Base-by-base conservation (phyloP, 2,797 vertebrate genomes). In the Buceros bicornis region DNA sequence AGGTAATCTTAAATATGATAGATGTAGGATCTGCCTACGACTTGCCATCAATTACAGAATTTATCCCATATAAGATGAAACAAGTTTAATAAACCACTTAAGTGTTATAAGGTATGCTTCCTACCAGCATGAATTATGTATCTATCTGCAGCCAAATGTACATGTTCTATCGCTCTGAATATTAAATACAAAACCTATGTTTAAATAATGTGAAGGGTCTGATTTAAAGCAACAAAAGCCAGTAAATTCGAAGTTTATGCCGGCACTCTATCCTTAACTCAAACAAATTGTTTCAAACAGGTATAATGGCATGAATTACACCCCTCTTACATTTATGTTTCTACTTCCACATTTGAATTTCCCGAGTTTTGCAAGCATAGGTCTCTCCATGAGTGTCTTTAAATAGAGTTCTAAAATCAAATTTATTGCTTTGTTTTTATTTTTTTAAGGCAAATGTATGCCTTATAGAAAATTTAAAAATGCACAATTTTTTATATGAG, bases 211-310 rank as follows among this genome's bases (percentile, higher is more conserved):
- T 97, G 97, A 96, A 97, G 77, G 72, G 35, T 89, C 90, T 98
- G 97, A 98, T 98, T 98, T 98, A 98, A 97, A 97, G 97, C 97
- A 97, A 96, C 93, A 97, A 96, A 97, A 97, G 74, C 61, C 92
- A 98, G 98, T 98, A 97, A 98, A 98, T 97, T 96, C 87, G 91
- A 97, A 96, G 92, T 96, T 97, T 97, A 98, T 94, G 84, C 93
- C 94, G 94, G 96, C 87, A 97, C 77, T 90, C 82, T 92, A 91
- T 89, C 95, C 29, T 91, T 97, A 97, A 96, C 87, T 96, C 96
- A 97, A 58, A 96, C 48, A 95, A 92, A 98, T 96, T 96, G 91
- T 97, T 97, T 95, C 91, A 69, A 94, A 96, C 96, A 97, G 92
- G 95, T 97, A 89, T 93, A 96, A 95, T 64, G 91, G 51, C 64